A percentile compares a stretch with the other conserved stretches of the same genome.
These are phyloP conservation scores for Trachelus troglodyta DNA, from an alignment of 2,888 invertebrate species.

Conservation along the genomic window DNA sequence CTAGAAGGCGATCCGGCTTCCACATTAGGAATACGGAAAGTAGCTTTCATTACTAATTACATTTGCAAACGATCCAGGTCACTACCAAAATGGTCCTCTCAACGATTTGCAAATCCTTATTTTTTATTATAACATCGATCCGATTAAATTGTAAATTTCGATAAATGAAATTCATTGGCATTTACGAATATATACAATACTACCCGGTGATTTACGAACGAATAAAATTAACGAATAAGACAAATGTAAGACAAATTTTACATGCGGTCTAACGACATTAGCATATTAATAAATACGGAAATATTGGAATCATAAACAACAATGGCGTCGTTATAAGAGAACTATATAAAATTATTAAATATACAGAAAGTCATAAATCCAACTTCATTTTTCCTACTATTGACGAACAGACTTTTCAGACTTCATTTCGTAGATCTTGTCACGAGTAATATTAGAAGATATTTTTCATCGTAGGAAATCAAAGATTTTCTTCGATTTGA, in stretches of 20 bases:
- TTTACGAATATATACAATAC: not conserved
- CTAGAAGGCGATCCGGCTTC: not conserved
- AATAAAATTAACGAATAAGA: not conserved
- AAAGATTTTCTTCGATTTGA: not conserved
- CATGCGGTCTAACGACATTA: not conserved
- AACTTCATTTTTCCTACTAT: not conserved
- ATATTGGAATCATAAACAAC: not conserved
- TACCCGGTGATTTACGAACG: not conserved
- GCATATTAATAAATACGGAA: not conserved
- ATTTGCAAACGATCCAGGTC: not conserved
- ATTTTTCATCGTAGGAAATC: not conserved
- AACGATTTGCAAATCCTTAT: not conserved
- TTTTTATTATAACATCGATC: not conserved
- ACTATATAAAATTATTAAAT: not conserved
- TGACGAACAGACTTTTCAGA: not conserved
- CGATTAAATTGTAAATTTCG: not conserved
- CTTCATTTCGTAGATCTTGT: not conserved
- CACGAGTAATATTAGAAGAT: not conserved
- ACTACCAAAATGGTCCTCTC: not conserved
- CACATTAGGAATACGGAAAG: not conserved
- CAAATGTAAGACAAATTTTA: not conserved
- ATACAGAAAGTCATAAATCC: not conserved
- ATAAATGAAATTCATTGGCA: not conserved
- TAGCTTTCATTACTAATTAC: constrained; percentile 3
- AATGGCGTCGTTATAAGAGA: not conserved